Evolutionary conservation across 2,797 vertebrate species (phyloP).

Genomic region (Falco naumanni): DNA sequence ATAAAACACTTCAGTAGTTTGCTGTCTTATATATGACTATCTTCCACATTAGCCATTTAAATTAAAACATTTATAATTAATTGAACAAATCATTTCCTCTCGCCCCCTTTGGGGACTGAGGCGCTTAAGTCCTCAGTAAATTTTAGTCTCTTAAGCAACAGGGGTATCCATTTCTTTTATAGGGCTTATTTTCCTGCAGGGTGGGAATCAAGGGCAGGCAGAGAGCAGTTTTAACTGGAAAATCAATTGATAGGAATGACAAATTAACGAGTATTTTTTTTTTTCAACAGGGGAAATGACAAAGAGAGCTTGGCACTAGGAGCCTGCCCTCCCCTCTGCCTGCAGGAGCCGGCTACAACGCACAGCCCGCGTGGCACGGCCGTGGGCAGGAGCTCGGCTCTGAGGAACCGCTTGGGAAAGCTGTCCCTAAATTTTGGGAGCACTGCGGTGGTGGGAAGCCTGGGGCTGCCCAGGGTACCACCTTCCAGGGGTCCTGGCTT

Average conservation of each 20-base stretch:
- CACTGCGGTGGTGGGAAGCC: accelerated
- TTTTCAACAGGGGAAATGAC: background rate
- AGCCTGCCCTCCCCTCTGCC: too few species aligned
- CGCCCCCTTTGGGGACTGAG: background rate
- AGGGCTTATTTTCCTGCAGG: slow-evolving; percentile 22
- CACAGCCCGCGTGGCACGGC: background rate
- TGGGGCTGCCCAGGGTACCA: accelerated
- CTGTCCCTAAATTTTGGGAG: background rate
- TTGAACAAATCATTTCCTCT: slow-evolving; percentile 66
- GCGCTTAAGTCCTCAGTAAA: background rate
- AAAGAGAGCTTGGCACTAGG: background rate
- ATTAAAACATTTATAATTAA: slow-evolving; percentile 76
- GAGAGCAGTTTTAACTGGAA: slow-evolving; percentile 30
- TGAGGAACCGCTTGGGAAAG: background rate
- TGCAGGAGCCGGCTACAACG: background rate
- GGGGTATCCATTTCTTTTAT: slow-evolving; percentile 13
- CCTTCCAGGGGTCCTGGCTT: accelerated
- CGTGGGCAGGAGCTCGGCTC: accelerated
- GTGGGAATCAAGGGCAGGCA: slow-evolving; percentile 49
- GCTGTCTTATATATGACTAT: slow-evolving; percentile 48
- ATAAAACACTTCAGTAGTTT: slow-evolving; percentile 57
- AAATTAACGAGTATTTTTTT: background rate
- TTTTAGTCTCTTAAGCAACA: slow-evolving; percentile 36
- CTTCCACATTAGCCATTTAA: slow-evolving; percentile 66
- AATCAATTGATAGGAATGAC: slow-evolving; percentile 49